phyloP scores from a whole-genome alignment of 2,113 vertebrate genomes.

The Actenoides lindsayi region DNA sequence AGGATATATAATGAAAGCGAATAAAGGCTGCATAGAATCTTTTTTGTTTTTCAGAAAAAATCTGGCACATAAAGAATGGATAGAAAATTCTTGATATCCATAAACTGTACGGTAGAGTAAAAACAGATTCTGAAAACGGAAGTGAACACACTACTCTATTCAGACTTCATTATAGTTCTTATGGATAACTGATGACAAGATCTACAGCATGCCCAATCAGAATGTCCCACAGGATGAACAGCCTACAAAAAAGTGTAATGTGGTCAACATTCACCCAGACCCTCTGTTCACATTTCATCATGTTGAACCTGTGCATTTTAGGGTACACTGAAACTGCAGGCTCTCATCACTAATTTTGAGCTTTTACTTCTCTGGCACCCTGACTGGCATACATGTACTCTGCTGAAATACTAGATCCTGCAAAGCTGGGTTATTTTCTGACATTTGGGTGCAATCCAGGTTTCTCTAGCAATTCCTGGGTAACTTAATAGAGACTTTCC shows the following conservation, averaged over 20 bases:
- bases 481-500: neutral
- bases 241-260: neutral
- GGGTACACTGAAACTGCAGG: neutral
- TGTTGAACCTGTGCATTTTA: neutral
- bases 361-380: neutral
- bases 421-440: neutral
- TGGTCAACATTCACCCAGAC: rapidly evolving
- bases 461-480: neutral
- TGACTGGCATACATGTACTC: neutral
- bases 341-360: neutral
- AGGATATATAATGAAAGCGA: neutral
- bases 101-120: neutral
- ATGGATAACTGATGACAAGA: neutral
- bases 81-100: neutral
- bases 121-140: neutral
- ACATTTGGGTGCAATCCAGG: neutral
- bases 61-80: neutral
- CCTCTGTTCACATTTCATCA: neutral
- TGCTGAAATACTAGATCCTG: neutral
- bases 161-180: neutral
- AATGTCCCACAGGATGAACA: neutral
- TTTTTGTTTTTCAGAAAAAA: neutral
- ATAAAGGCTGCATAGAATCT: neutral
- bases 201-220: neutral
- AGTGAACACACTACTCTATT: neutral